phyloP scores from a whole-genome alignment of 1,140 invertebrate species.

The Caenorhabditis briggsae region DNA sequence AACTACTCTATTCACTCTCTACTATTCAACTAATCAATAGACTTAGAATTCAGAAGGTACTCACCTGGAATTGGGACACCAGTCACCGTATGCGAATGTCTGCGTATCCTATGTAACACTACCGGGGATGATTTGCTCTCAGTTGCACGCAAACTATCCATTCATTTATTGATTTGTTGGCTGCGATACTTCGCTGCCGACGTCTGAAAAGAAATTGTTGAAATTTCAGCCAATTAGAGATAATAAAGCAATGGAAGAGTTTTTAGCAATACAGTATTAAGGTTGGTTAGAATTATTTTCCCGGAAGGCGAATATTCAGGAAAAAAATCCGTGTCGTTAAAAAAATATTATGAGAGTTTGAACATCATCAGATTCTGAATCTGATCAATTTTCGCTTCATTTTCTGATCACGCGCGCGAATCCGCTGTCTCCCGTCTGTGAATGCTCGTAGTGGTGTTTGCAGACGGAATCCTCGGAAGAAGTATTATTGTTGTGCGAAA shows the following conservation, averaged over 20 bases:
- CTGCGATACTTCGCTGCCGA: not conserved
- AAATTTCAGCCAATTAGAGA: not conserved
- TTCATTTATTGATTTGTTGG: conserved; percentile 40
- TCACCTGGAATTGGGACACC: conserved; percentile 33
- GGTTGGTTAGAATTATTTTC: not conserved
- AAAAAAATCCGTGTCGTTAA: too few species aligned
- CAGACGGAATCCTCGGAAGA: not conserved
- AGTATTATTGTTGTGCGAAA: too few species aligned
- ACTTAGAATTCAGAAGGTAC: not conserved
- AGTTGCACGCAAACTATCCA: conserved; percentile 33
- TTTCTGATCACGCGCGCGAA: conserved; percentile 17
- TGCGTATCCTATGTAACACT: conserved; percentile 45
- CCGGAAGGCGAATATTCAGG: not conserved
- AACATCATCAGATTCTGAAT: not conserved
- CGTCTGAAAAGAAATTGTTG: conserved; percentile 4
- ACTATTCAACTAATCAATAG: not conserved
- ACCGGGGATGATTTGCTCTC: conserved; percentile 39
- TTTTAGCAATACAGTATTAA: not conserved
- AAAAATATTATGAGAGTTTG: not conserved
- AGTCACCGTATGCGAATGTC: conserved; percentile 48
- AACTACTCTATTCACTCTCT: not conserved
- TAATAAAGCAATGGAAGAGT: not conserved
- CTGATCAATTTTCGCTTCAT: not conserved
- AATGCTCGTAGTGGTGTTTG: conserved; percentile 5
- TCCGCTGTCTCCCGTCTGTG: not conserved